Percentiles rank a stretch among this genome's conserved stretches.
Conservation (phyloP, 1,140 invertebrate genomes). For the Trachymyrmex septentrionalis region DNA sequence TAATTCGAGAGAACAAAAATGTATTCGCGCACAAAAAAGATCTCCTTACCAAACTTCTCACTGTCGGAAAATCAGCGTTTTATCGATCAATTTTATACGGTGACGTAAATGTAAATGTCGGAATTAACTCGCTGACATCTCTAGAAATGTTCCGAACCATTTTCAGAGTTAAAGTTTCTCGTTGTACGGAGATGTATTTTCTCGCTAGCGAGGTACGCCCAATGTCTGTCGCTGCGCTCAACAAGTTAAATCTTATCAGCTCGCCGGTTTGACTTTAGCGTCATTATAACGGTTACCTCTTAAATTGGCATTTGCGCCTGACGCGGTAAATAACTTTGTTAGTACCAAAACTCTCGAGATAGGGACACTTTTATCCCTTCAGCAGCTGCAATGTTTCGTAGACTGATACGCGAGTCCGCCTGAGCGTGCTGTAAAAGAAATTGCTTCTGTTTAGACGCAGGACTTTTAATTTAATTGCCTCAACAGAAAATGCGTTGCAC, state of each 20-base stretch:
- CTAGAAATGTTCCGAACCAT: constrained; percentile 24
- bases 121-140: constrained; percentile 33
- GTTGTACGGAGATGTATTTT: constrained; percentile 32
- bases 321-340: constrained; percentile 55
- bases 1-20: background rate
- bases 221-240: constrained; percentile 47
- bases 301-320: constrained; percentile 54
- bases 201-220: constrained; percentile 7
- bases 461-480: constrained; percentile 61
- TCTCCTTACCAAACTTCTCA: constrained; percentile 1
- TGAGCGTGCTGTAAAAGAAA: constrained; percentile 43
- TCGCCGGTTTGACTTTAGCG: constrained; percentile 46
- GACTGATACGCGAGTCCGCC: constrained; percentile 47
- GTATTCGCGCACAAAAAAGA: background rate
- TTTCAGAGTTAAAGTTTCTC: constrained; percentile 31
- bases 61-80: background rate
- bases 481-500: background rate
- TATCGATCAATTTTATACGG: background rate
- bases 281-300: constrained; percentile 43
- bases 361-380: constrained; percentile 40
- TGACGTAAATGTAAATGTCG: constrained; percentile 24
- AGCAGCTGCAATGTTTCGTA: constrained; percentile 53
- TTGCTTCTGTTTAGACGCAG: constrained; percentile 42
- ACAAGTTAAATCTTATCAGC: constrained; percentile 59
- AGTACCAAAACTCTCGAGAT: constrained; percentile 31